Percentiles rank a stretch among this genome's conserved stretches.
These are phyloP conservation scores for Eulithis testata DNA, from an alignment of 2,888 invertebrate genomes.

Conservation along the genomic window DNA sequence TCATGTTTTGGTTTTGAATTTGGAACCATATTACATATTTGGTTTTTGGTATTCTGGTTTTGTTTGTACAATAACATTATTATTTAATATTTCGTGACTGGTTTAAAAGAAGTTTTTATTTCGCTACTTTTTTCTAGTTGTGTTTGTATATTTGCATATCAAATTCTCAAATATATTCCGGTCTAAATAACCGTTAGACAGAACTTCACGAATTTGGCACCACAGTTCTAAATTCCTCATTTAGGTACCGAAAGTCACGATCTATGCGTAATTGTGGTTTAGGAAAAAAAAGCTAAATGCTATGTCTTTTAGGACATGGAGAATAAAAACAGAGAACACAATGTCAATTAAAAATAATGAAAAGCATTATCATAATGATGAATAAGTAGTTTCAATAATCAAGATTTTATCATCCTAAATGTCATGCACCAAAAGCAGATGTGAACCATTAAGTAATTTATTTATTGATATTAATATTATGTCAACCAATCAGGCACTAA, in stretches of 20 bases:
- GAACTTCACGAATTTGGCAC: slow-evolving; percentile 33
- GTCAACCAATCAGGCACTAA: neutral
- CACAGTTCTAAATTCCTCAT: slow-evolving; percentile 36
- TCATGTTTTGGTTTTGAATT: too few species aligned
- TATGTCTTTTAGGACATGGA: slow-evolving; percentile 1
- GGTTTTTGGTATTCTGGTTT: too few species aligned
- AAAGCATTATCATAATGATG: too few species aligned
- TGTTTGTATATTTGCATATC: slow-evolving; percentile 3
- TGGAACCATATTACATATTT: too few species aligned
- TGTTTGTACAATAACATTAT: too few species aligned
- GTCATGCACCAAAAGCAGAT: neutral
- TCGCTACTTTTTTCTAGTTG: neutral
- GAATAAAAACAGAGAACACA: neutral
- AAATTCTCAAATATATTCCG: too few species aligned
- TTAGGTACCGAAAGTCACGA: slow-evolving; percentile 29
- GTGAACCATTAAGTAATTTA: neutral
- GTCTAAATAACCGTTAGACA: slow-evolving; percentile 28
- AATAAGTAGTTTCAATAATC: too few species aligned
- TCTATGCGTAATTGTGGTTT: slow-evolving; percentile 14
- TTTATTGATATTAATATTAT: neutral
- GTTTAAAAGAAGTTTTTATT: too few species aligned
- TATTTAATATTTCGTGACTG: too few species aligned
- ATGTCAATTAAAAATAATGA: too few species aligned
- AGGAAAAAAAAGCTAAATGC: slow-evolving; percentile 14
- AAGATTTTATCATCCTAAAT: neutral